Conservation (phyloP, 2,797 vertebrate species). For the Fundulus diaphanus region DNA sequence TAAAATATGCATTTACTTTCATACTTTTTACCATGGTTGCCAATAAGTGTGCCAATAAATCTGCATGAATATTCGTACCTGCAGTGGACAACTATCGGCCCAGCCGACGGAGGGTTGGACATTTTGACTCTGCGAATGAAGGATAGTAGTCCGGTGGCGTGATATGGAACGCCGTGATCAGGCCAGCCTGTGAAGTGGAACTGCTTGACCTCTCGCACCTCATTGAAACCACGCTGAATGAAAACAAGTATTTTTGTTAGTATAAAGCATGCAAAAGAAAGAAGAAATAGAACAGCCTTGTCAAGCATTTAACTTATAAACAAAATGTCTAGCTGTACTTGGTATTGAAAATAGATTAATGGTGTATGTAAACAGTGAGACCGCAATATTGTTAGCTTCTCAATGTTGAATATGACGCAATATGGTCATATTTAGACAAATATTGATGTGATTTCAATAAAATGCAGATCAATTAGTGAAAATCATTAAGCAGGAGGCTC, state of each 20-base stretch:
- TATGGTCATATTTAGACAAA: not conserved
- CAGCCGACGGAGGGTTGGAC: conserved; percentile 96
- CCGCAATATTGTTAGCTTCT: not conserved
- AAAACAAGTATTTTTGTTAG: conserved; percentile 23
- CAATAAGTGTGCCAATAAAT: not conserved
- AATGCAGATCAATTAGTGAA: not conserved
- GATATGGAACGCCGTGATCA: conserved; percentile 98
- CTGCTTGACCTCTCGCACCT: conserved; percentile 98
- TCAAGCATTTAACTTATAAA: not conserved
- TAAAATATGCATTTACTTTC: not conserved
- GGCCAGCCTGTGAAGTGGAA: conserved; percentile 99
- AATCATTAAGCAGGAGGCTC: not conserved
- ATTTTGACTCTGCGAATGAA: conserved; percentile 97
- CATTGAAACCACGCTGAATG: conserved; percentile 93
- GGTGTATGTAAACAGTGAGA: not conserved
- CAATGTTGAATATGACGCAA: not conserved
- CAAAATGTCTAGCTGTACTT: not conserved
- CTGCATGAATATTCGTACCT: conserved; percentile 79
- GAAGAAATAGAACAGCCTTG: not conserved
- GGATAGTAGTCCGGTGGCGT: conserved; percentile 97
- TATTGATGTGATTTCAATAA: not conserved
- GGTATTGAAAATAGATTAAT: not conserved
- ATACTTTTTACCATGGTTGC: not conserved
- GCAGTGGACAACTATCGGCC: conserved; percentile 98
- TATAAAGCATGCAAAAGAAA: not conserved